Conservation (phyloP, 2,113 vertebrate species). For the Leucoraja erinaceus region DNA sequence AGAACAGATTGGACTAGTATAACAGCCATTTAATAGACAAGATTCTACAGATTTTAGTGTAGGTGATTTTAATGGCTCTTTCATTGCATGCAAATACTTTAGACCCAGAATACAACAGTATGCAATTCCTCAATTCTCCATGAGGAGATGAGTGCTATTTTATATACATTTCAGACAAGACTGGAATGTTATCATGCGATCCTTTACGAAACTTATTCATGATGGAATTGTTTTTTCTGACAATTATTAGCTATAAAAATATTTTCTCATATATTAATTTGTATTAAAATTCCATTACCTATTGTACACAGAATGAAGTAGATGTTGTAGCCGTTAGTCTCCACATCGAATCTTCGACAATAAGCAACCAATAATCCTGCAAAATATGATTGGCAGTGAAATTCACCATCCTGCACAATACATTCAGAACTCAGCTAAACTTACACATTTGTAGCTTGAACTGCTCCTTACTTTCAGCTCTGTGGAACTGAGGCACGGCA, state of each 20-base stretch:
- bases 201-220: background rate
- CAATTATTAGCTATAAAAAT: background rate
- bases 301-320: constrained; percentile 77
- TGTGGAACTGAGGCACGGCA: background rate
- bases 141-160: background rate
- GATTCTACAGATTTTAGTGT: too few relatives aligned
- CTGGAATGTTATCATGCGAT: background rate
- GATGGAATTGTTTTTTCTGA: background rate
- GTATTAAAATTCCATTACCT: constrained; percentile 57
- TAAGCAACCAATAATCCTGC: constrained; percentile 87
- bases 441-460: background rate
- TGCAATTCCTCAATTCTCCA: background rate
- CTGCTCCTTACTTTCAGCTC: background rate
- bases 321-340: constrained; percentile 66
- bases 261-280: background rate
- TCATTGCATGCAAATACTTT: too few relatives aligned
- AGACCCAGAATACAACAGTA: background rate
- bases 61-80: too few relatives aligned
- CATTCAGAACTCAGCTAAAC: background rate
- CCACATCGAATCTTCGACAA: constrained; percentile 91
- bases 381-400: constrained; percentile 21
- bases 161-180: background rate
- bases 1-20: background rate
- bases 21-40: too few relatives aligned
- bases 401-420: background rate